Evolutionary conservation across 2,888 invertebrate genomes (phyloP), one percentile per base, ranked within the genome.

Genomic region (Pachydiplax longipennis): DNA sequence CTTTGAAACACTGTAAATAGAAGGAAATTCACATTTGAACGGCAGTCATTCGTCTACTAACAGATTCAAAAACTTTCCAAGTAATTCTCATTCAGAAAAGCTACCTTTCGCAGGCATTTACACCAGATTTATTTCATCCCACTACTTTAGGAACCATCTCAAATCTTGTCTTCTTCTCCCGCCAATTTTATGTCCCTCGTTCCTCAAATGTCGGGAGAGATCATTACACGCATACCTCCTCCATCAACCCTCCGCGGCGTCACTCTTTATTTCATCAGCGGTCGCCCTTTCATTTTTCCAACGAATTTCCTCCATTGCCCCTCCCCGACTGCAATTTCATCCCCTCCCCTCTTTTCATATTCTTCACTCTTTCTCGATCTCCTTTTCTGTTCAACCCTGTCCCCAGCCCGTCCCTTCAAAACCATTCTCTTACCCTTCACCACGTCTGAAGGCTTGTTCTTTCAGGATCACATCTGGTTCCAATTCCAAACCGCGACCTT

Each of bases 401-500:
- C n/a, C n/a, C 73, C 25, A 53, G 25, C 58, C 13, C 35, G 53
- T 31, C 40, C 83, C 82, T 31, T 53, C 53, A 25, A 83, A 83
- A 58, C 31, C 53, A 58, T 58, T 58, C 83, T 31, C 58, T 12
- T 58, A 83, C 58, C 83, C 58, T 83, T 58, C 83, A 82, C 82
- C 82, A 35, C 58, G 83, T 58, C 83, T 31, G 53, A 83, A 83
- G 18, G 83, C 83, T 83, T 83, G 58, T 83, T 83, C 83, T 83
- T 35, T 35, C 31, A n/a, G 35, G 58, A 83, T 25, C 58, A 53
- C 83, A 83, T 58, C 58, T 83, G 58, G 83, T 83, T 83, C 83
- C 83, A 83, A 83, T 83, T 58, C 58, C 31, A 35, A 83, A 83
- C 31, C 58, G 58, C 83, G 35, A 58, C 83, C 48, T 48, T 53